phyloP scores from a whole-genome alignment of 2,888 invertebrate genomes.

The Plagodis dolabraria region DNA sequence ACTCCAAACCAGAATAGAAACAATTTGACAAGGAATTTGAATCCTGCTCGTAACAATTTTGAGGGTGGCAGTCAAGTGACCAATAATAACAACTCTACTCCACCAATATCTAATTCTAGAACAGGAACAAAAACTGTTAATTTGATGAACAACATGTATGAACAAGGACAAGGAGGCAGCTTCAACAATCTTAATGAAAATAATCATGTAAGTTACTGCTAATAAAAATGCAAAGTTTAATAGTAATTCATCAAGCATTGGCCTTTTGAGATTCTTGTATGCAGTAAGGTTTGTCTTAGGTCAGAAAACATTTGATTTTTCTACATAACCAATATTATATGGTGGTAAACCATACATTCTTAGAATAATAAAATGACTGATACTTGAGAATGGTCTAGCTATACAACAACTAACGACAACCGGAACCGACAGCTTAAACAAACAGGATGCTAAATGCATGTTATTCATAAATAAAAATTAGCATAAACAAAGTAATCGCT shows the following conservation, averaged over 20 bases:
- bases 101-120: constrained; percentile 63
- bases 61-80: constrained; percentile 65
- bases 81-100: constrained; percentile 71
- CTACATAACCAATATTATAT: no score
- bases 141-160: constrained; percentile 80
- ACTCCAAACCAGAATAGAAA: constrained; percentile 74
- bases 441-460: neutral
- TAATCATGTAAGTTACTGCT: constrained; percentile 62
- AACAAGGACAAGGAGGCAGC: constrained; percentile 71
- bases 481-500: neutral
- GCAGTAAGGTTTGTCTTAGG: no score
- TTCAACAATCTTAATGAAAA: constrained; percentile 75
- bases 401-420: no score
- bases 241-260: no score
- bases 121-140: constrained; percentile 74
- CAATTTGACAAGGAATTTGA: constrained; percentile 75
- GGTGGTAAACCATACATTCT: no score
- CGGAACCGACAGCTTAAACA: no score
- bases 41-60: constrained; percentile 74
- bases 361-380: no score
- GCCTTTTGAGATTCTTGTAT: no score
- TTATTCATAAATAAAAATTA: neutral
- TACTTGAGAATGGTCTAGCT: no score
- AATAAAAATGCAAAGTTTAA: no score
- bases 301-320: no score